Percentiles rank a stretch among this genome's conserved stretches.
These are phyloP conservation scores for Chaetops frenatus DNA, from an alignment of 2,113 vertebrate genomes.

Conservation along the genomic window DNA sequence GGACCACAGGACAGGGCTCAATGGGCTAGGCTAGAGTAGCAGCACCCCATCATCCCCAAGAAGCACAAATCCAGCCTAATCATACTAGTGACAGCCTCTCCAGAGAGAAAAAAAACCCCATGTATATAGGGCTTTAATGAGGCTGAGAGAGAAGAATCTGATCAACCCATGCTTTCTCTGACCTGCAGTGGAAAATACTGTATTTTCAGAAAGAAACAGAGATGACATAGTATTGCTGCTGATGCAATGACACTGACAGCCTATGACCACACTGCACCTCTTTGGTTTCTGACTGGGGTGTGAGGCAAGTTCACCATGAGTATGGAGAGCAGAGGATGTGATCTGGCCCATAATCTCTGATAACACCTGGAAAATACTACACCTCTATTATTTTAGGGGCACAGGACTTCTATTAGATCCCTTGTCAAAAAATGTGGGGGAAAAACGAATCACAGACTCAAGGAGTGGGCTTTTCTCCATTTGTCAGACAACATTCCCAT, in stretches of 20 bases:
- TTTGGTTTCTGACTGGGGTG: neutral
- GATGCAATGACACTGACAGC: neutral
- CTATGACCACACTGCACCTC: fast-evolving
- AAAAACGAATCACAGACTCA: neutral
- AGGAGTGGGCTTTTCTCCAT: neutral
- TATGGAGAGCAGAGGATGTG: neutral
- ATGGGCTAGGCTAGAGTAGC: neutral
- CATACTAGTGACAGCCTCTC: neutral
- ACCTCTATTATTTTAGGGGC: neutral
- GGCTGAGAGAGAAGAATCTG: neutral
- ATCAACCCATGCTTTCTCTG: neutral
- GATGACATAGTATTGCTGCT: fast-evolving
- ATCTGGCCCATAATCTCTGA: neutral
- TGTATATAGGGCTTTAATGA: neutral
- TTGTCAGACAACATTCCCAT: neutral
- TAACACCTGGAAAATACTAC: neutral
- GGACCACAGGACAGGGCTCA: neutral
- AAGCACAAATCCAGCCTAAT: neutral
- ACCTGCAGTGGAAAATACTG: neutral
- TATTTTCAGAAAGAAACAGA: neutral
- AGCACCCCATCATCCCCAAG: neutral
- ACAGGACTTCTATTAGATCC: neutral
- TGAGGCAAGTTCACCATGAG: neutral
- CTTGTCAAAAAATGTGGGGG: neutral
- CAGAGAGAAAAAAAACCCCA: neutral